Evolutionary conservation across 1,140 invertebrate genomes (phyloP), one percentile per base, ranked within the genome.

Genomic region (Brevipalpus yothersi): DNA sequence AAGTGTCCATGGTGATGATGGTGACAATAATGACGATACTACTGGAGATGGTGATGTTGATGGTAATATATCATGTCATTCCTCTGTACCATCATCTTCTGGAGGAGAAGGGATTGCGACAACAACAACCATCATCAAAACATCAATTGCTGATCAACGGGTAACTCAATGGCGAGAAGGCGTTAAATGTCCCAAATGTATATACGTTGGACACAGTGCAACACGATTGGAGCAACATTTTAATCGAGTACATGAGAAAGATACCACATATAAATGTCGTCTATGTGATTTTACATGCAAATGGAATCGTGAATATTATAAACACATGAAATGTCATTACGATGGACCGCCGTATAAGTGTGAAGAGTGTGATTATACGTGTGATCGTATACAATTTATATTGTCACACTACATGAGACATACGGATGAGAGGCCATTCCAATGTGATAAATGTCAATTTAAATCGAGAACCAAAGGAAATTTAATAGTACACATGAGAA

Each of bases 301-400:
- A 63, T 80, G 77, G 72, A 80, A 78, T 65, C 72, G 76, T 40
- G 73, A 76, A 61, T 82, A 79, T 68, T 78, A 78, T 64, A 69
- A 71, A 45, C 80, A 82, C 66, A 78, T 81, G 75, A 78, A 76
- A 65, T 70, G 66, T 21, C 78, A 81, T 68, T 80, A 79, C 68
- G 66, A 70, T 19, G 79, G 79, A 13, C 79, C 79, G 23, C 79
- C 79, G 39, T 80, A 75, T 66, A 71, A 72, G 57, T 82, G 80
- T 70, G 77, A 79, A 63, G 70, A 69, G 57, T 82, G 80, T 75
- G 68, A 75, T 63, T 77, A 71, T 62, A 69, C 63, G 5, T 71
- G 71, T 54, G 73, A 76, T 56, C 69, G 72, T 51, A 74, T 79
- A 31, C 75, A 76, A 39, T 67, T 72, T n/a, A 63, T 79, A 39